Base-by-base conservation (phyloP, 1,140 invertebrate genomes). In the Drosophila kohkoa region DNA sequence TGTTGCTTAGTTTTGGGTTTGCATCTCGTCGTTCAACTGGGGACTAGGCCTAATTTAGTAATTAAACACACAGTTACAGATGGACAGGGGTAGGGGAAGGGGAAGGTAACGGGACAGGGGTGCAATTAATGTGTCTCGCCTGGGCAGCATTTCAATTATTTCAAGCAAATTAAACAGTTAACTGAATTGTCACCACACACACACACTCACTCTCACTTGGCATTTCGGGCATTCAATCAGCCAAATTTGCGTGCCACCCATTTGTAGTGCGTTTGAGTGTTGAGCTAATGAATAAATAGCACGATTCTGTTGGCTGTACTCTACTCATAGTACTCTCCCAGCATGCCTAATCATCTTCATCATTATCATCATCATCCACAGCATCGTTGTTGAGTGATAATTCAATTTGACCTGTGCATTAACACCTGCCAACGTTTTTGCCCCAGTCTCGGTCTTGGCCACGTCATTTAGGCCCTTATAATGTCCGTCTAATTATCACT, bases 91-190 rank as follows among this genome's bases (percentile, higher is more conserved):
- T n/a, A 38, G 28, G 8, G 15, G 15, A 11, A 30, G 51, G 6
- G 5, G 10, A 5, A 20, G 7, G 1, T n/a, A 8, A 2, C 0
- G 52, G 32, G 54, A 10, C 13, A 3, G 1, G n/a, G 51, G 51
- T 30, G 43, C 72, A 49, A 75, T 75, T 75, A 75, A 70, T 70
- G 72, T 58, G 52, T 58, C 20, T 63, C 58, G 59, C 58, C 62
- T 75, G 75, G 49, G 58, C 73, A 62, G 54, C 73, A 75, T 73
- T 85, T 82, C 80, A 85, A 85, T 90, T 90, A 90, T 90, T 90
- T 90, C 75, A 79, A 74, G 87, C 75, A 87, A 90, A 90, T 90
- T 90, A 90, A 83, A 59, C 80, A 90, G 77, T 76, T 90, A 87
- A 82, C 79, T 73, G 82, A 90, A 87, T 90, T 87, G 77, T 80